Base-by-base conservation (phyloP, 2,888 invertebrate species). In the Saturnia pavonia region DNA sequence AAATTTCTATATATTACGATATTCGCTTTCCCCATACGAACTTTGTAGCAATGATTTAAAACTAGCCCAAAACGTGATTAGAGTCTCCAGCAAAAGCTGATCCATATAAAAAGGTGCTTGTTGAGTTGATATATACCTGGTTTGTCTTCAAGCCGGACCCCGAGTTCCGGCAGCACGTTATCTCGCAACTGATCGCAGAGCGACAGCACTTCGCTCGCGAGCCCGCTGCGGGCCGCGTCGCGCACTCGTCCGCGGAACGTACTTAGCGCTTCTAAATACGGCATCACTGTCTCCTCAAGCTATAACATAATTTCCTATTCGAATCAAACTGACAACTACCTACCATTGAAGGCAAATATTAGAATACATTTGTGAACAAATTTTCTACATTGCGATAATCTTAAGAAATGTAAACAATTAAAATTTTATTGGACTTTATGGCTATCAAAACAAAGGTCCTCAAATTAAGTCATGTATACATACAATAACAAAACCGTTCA, bases 71-170 rank as follows among this genome's bases (percentile, higher is more conserved):
- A n/a, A n/a, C n/a, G n/a, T n/a, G n/a, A n/a, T n/a, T n/a, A n/a
- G n/a, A n/a, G n/a, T n/a, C n/a, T n/a, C n/a, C n/a, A n/a, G 34
- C 3, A 2, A 34, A 6, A 34, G 34, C 2, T 2, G 34, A 34
- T 4, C 34, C 34, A 34, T 6, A 4, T 4, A 34, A 34, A 34
- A 34, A 34, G 34, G 34, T 6, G 34, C 6, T 34, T 34, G 1
- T 12, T 51, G 7, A 19, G 4, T 16, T 27, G 12, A 14, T 6
- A 27, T 67, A 25, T 57, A 94, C 96, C 97, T 77, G 98, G 97
- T 75, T 96, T 96, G 87, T 99, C 99, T 90, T 99, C 99, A 12
- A 99, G 94, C 4, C 99, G 95, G 4, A 99, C 98, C 19, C 99
- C 99, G 34, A 99, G 94, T 78, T 96, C 96, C 0, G 99, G 99